Conservation (phyloP, 2,888 invertebrate species). For the Spicauda simplicius region DNA sequence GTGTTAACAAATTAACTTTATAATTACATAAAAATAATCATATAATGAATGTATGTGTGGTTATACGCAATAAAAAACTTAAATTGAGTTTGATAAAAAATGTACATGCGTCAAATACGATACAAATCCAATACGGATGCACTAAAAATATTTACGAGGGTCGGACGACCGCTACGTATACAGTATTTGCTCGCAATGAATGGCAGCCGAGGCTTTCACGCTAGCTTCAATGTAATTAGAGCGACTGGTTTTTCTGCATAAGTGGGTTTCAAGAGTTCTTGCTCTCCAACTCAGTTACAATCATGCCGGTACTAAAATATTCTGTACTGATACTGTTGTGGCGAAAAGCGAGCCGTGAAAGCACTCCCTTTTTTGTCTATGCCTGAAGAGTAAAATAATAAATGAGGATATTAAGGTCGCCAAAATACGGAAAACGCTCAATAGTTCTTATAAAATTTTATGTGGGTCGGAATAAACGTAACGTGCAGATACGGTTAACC, state of each 20-base stretch:
- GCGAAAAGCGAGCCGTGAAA: not conserved
- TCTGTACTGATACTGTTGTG: conserved; percentile 6
- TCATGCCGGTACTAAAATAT: conserved; percentile 1
- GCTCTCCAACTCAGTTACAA: conserved; percentile 48
- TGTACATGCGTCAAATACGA: not conserved
- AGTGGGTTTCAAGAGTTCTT: conserved; percentile 64
- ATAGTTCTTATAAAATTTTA: conserved; percentile 6
- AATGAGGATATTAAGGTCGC: not conserved
- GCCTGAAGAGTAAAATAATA: not conserved
- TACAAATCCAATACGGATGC: too few relatives aligned
- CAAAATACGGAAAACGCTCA: conserved; percentile 1
- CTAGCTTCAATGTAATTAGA: conserved; percentile 78
- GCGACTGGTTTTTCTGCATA: conserved; percentile 68
- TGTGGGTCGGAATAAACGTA: not conserved
- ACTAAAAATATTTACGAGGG: conserved; percentile 41
- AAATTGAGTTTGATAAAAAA: not conserved
- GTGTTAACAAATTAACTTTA: too few relatives aligned
- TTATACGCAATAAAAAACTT: not conserved
- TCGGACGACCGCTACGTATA: conserved; percentile 47
- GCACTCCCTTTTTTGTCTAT: not conserved
- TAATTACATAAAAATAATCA: too few relatives aligned
- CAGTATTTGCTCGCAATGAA: conserved; percentile 65
- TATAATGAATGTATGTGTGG: not conserved
- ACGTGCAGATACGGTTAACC: not conserved
- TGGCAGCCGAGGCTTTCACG: conserved; percentile 65